A percentile compares a stretch with the other conserved stretches of the same genome.
phyloP scores from a whole-genome alignment of 2,113 vertebrate genomes.

The Nycticorax nycticorax region DNA sequence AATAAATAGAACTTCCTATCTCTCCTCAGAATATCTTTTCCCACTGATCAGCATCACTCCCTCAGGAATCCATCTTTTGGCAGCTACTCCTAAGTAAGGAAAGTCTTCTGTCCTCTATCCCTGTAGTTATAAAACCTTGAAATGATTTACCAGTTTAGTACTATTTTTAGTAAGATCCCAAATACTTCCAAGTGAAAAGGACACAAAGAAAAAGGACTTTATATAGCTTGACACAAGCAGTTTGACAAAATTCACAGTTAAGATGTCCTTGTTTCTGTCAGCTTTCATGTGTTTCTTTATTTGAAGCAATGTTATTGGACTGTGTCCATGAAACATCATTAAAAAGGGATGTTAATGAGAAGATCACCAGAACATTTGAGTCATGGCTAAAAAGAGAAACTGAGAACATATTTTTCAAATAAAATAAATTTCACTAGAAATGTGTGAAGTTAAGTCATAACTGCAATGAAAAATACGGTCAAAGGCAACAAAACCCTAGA shows the following conservation, averaged over 20 bases:
- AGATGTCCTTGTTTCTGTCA: background rate
- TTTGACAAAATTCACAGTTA: background rate
- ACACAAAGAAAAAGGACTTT: background rate
- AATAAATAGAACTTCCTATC: background rate
- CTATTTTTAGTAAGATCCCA: background rate
- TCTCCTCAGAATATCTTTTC: background rate
- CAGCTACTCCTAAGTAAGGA: background rate
- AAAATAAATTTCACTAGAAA: slow-evolving; percentile 31
- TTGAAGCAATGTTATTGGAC: slow-evolving; percentile 9
- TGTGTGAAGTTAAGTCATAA: background rate
- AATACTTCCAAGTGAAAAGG: background rate
- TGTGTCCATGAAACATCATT: slow-evolving; percentile 1
- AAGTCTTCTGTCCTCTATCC: background rate
- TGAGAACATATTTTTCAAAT: slow-evolving; percentile 25
- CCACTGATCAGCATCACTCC: background rate
- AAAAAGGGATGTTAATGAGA: slow-evolving; percentile 33
- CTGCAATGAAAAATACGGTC: background rate
- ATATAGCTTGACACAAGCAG: background rate
- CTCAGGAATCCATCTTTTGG: background rate
- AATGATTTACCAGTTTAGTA: background rate
- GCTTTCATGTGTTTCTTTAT: slow-evolving; percentile 15
- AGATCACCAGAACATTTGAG: slow-evolving; percentile 50
- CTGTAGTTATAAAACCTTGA: background rate
- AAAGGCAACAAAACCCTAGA: background rate
- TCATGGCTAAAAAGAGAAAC: slow-evolving; percentile 50